Percentiles rank a stretch among this genome's conserved stretches.
phyloP scores from a whole-genome alignment of 2,888 invertebrate species.

The Alloscopus bannaensis region DNA sequence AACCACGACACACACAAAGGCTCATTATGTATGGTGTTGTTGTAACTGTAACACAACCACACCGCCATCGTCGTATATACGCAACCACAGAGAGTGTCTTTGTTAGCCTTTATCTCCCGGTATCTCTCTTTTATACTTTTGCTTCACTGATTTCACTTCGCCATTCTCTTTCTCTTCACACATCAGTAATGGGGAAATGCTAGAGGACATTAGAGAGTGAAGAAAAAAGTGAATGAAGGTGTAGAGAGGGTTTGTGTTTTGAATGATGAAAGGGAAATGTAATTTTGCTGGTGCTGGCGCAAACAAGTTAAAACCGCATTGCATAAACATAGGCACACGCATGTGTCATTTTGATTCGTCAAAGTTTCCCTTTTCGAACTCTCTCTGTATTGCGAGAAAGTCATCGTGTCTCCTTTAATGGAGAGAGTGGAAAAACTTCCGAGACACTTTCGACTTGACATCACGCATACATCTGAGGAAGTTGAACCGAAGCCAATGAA shows the following conservation, averaged over 20 bases:
- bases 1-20: slow-evolving; percentile 17
- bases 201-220: neutral
- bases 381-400: neutral
- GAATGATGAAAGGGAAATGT: slow-evolving; percentile 20
- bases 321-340: neutral
- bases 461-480: too few species aligned
- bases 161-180: slow-evolving; percentile 10
- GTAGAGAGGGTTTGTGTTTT: neutral
- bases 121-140: slow-evolving; percentile 18
- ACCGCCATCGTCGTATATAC: neutral
- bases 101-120: slow-evolving; percentile 26
- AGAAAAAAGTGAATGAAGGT: neutral
- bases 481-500: too few species aligned
- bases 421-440: too few species aligned
- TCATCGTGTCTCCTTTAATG: too few species aligned
- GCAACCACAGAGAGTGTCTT: neutral
- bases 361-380: neutral
- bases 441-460: too few species aligned
- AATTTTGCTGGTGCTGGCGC: slow-evolving; percentile 13
- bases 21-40: slow-evolving; percentile 14
- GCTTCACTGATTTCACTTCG: slow-evolving; percentile 30
- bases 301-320: slow-evolving; percentile 28
- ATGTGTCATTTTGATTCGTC: neutral
- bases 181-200: neutral
- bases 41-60: too few species aligned